Evolutionary conservation across 2,888 invertebrate genomes (phyloP).

Genomic region (Stegophylla sp.): DNA sequence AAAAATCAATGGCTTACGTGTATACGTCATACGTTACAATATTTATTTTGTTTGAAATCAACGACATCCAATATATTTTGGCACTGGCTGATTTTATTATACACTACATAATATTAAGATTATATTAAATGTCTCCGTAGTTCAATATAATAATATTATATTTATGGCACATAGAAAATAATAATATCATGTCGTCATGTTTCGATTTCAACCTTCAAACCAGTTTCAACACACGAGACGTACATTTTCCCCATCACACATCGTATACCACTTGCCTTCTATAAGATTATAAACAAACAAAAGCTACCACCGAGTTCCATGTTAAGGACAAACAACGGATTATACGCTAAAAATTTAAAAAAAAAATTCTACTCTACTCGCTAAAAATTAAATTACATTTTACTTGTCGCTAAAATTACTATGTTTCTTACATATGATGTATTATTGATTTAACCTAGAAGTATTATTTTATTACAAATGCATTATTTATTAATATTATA

Average conservation of each 20-base stretch:
- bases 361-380: neutral
- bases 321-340: constrained; percentile 22
- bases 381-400: constrained; percentile 13
- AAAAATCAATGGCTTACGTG: neutral
- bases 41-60: neutral
- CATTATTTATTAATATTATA: too few species aligned
- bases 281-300: constrained; percentile 43
- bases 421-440: neutral
- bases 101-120: too few species aligned
- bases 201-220: constrained; percentile 52
- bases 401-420: neutral
- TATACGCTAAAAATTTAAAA: constrained; percentile 24
- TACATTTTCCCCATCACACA: constrained; percentile 16
- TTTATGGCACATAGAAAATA: constrained; percentile 44
- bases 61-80: neutral
- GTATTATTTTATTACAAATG: neutral
- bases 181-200: constrained; percentile 46
- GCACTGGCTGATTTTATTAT: neutral
- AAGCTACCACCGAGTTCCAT: constrained; percentile 35
- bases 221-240: constrained; percentile 36
- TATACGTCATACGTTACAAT: neutral
- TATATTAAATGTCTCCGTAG: neutral
- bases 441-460: constrained; percentile 25
- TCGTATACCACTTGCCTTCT: neutral
- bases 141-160: constrained; percentile 8